Base-by-base conservation (phyloP, 2,888 invertebrate species). In the Chesias legatella region DNA sequence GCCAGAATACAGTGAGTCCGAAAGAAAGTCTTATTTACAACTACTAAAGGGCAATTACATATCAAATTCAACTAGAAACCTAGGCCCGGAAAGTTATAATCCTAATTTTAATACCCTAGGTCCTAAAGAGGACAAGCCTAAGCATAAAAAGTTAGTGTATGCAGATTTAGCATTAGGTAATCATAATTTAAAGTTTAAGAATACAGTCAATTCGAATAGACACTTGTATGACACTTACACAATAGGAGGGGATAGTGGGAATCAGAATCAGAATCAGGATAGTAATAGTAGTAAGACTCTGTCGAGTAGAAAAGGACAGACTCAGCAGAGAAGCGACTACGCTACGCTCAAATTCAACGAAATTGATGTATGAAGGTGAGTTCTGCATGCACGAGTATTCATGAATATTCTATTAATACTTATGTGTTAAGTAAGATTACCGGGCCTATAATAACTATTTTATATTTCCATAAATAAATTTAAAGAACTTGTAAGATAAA, bases 201-300 rank as follows among this genome's bases (percentile, higher is more conserved):
- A 89, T 71, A 89, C 89, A 59, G 89, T 89, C 76, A 89, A 89
- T 81, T 89, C 89, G 50, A 89, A 89, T 79, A 83, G 88, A 73
- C 89, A 88, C 62, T 78, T 89, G 66, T 89, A 88, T 68, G 88
- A 85, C 63, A 88, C 88, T 42, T 88, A 88, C 69, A 69, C 86
- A 67, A 79, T 84, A 78, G 79, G 81, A 52, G 71, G 73, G 47
- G 83, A 83, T 67, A 76, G 71, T 64, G 60, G 73, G 73, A 80
- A 76, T 69, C 76, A 76, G 63, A 80, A 76, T 69, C 76, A 76
- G 63, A 81, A 79, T 48, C 77, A 64, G 21, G 50, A 64, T 79
- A 83, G 78, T 63, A 71, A 56, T 72, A 80, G 73, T 63, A 65
- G 72, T 77, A 82, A 77, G 67, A 74, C 63, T 29, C 40, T 33